Base-by-base conservation (phyloP, 1,140 invertebrate genomes). In the Leptinotarsa lineolata region DNA sequence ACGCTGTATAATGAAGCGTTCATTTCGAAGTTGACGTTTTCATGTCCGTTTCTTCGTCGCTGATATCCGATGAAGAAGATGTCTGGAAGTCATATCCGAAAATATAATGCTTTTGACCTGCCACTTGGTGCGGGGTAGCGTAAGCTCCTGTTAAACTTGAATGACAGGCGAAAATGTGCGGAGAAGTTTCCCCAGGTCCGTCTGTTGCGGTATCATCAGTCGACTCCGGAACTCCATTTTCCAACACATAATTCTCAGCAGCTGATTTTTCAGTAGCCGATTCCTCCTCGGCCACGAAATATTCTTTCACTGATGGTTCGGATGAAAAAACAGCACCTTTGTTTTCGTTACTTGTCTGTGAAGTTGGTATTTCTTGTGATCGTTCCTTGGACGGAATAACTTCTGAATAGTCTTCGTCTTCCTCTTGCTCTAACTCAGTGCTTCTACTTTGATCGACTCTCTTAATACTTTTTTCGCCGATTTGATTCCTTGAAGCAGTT, bases 11-110 rank as follows among this genome's bases (percentile, higher is more conserved):
- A 59, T 63, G 13, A n/a, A n/a, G n/a, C 18, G 15, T 54, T 63
- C 39, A 72, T 58, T 72, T 72, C n/a, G 71, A 66, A 21, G 71
- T 72, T 24, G 71, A 72, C 11, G 71, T 72, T 66, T 58, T 72
- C 63, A 72, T 8, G 20, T 72, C 71, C 0, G 48, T 66, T n/a
- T 72, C 71, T 58, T 72, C 71, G 16, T 72, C 71, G 16, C 39
- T 66, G 1, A 72, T 20, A 6, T 72, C 74, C 2, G 77, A 78
- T 15, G 75, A 77, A 68, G 60, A 74, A 15, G 78, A 70, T 64
- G 81, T 81, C 69, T 80, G 77, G 58, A 82, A 79, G 72, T 82
- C 80, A 59, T 82, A 81, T n/a, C 81, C 81, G 64, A 82, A 82
- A 24, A 82, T 81, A 39, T 74, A 79, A 2, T 79, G 79, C 6